Conservation (phyloP, 2,797 vertebrate species). For the Euphonia xanthogaster region DNA sequence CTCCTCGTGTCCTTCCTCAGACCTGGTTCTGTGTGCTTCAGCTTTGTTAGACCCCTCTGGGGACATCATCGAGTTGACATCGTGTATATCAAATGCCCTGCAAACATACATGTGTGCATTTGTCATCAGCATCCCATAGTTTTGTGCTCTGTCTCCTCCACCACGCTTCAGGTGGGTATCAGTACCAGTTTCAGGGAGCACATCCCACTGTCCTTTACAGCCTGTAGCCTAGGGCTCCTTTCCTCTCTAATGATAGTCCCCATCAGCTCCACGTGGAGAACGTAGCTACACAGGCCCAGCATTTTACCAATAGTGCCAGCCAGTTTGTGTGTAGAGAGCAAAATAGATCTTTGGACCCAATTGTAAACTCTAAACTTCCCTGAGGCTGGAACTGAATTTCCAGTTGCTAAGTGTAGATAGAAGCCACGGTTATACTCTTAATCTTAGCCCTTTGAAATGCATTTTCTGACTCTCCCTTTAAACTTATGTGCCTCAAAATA, state of each 20-base stretch:
- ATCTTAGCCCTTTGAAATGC: not conserved
- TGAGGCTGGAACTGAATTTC: not conserved
- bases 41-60: not conserved
- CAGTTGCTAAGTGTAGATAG: not conserved
- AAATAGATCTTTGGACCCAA: not conserved
- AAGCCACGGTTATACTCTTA: not conserved
- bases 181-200: not conserved
- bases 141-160: not conserved
- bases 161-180: no score
- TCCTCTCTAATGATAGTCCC: not conserved
- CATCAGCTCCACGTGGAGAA: not conserved
- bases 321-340: not conserved
- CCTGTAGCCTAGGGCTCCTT: not conserved
- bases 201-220: accelerated
- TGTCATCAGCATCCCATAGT: not conserved
- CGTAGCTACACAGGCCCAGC: not conserved
- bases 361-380: no score
- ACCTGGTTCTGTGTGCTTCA: not conserved
- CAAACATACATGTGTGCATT: accelerated
- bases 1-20: accelerated
- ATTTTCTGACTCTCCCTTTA: not conserved
- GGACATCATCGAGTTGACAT: not conserved
- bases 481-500: not conserved
- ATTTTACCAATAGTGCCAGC: not conserved
- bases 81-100: not conserved